A percentile compares a stretch with the other conserved stretches of the same genome.
Evolutionary conservation across 1,140 invertebrate species (phyloP).

Genomic region (Drosophila sp.): DNA sequence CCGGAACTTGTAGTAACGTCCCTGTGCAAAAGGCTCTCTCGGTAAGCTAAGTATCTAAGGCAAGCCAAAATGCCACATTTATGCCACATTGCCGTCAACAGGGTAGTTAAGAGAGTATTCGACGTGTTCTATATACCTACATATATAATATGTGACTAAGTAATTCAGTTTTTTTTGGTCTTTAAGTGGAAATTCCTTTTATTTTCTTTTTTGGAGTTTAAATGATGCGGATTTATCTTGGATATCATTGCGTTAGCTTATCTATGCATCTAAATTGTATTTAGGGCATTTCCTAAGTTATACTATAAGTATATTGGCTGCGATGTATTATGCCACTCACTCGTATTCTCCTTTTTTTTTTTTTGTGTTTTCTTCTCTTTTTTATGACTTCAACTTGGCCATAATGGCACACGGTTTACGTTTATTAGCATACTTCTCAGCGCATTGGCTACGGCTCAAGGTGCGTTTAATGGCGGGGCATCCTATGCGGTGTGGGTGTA

Average conservation of each 20-base stretch:
- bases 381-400: slow-evolving; percentile 65
- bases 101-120: neutral
- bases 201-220: neutral
- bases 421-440: slow-evolving; percentile 77
- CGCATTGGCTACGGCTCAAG: slow-evolving; percentile 60
- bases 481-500: neutral
- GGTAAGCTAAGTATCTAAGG: neutral
- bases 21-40: neutral
- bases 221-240: neutral
- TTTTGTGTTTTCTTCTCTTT: slow-evolving; percentile 42
- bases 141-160: neutral
- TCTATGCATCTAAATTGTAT: neutral
- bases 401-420: slow-evolving; percentile 70
- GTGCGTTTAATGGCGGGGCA: slow-evolving; percentile 66
- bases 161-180: neutral
- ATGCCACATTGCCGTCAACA: neutral
- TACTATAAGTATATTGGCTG: slow-evolving; percentile 3
- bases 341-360: slow-evolving; percentile 44
- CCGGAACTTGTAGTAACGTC: no score
- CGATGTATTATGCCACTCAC: slow-evolving; percentile 35
- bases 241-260: neutral
- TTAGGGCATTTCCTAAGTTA: slow-evolving; percentile 8
- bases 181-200: neutral
- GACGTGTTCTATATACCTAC: neutral
- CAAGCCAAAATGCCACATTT: neutral